Base-by-base conservation (phyloP, 2,888 invertebrate species). In the Meloe dianella region DNA sequence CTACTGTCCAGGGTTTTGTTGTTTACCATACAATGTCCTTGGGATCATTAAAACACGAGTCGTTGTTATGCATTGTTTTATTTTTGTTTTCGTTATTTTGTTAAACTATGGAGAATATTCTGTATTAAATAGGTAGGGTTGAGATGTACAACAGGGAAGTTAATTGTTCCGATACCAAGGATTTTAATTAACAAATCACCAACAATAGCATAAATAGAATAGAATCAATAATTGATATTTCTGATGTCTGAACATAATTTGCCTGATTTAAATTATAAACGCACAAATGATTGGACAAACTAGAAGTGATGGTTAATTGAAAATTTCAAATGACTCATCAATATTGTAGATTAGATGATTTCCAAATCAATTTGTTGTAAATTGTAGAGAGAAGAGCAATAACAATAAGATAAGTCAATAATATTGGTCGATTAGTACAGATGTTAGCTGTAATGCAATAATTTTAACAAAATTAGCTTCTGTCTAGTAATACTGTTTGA, bases 281-380 rank as follows among this genome's bases (percentile, higher is more conserved):
- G 14, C 5, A 35, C 14, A 35, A 35, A 35, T 35, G 4, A 35
- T 41, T n/a, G 17, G n/a, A 2, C 6, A 5, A 7, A 41, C n/a
- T 20, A 47, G 47, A 47, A 47, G 20, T 17, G 2, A 63, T 63
- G 63, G 61, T 68, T 70, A 71, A 72, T 73, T 72, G 72, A 67
- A 66, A 71, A 73, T 72, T 71, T 61, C 71, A 65, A 70, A 72
- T 71, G 69, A 61, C 67, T 60, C 32, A 67, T 60, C 61, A 62
- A 64, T 67, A 61, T 69, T 65, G 58, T 62, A 59, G 58, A 58
- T 54, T 62, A 65, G 68, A 59, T 60, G 65, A 62, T 32, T 32
- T 32, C 32, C 32, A 32, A 32, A 8, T 32, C 32, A 1, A 41
- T 41, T 17, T 41, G 10, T 41, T 41, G 41, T 41, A n/a, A 41